phyloP scores from a whole-genome alignment of 1,140 invertebrate species.

The Aphaenogaster ashmeadi region DNA sequence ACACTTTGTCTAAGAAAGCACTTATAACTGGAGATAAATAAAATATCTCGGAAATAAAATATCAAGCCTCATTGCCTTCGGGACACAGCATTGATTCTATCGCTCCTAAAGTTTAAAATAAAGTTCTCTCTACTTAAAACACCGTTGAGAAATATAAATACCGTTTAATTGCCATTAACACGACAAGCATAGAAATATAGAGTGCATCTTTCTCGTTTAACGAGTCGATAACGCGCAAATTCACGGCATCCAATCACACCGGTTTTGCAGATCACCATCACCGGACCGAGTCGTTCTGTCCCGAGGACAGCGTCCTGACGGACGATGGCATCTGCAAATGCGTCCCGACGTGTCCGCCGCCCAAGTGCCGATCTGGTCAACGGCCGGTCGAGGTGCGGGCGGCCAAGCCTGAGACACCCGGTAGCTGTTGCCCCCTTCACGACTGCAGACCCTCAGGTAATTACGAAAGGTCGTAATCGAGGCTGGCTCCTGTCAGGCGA shows the following conservation, averaged over 20 bases:
- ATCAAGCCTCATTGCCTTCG: not conserved
- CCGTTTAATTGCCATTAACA: not conserved
- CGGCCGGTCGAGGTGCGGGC: slow-evolving; percentile 78
- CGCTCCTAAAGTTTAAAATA: not conserved
- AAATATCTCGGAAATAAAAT: slow-evolving; percentile 14
- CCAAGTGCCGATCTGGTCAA: slow-evolving; percentile 78
- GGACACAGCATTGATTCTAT: not conserved
- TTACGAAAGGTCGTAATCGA: slow-evolving; percentile 68
- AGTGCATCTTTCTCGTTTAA: not conserved
- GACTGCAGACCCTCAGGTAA: slow-evolving; percentile 83
- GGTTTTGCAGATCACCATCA: slow-evolving; percentile 49
- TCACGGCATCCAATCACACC: not conserved
- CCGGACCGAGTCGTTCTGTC: slow-evolving; percentile 73
- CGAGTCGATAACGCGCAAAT: not conserved
- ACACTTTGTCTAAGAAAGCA: not conserved
- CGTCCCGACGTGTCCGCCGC: slow-evolving; percentile 80
- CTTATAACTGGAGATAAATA: not conserved
- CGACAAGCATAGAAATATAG: not conserved
- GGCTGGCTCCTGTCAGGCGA: slow-evolving; percentile 41
- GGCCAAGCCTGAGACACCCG: slow-evolving; percentile 77
- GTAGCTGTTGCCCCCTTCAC: slow-evolving; percentile 83
- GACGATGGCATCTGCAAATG: slow-evolving; percentile 83
- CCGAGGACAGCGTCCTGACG: slow-evolving; percentile 81
- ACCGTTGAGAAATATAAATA: not conserved
- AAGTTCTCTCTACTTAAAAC: not conserved